Base-by-base conservation (phyloP, 2,113 vertebrate genomes). In the Ciconia boyciana region DNA sequence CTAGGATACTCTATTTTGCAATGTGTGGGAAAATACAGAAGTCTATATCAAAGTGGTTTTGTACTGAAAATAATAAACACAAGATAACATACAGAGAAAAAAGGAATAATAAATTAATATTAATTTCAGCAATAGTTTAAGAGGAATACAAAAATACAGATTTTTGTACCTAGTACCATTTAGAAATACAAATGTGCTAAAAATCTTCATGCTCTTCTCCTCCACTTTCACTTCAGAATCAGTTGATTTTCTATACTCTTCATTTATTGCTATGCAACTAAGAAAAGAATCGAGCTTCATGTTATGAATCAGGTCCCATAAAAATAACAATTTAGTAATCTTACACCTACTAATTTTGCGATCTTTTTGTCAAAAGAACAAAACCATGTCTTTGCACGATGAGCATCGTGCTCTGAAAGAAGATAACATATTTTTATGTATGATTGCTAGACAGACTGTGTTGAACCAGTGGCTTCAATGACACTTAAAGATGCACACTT, bases 311-410 rank as follows among this genome's bases (percentile, higher is more conserved):
- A 94, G 79, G 13, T 21, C 29, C 36, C 29, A 54, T 26, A 84
- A 94, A 89, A 96, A 87, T 82, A 96, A 81, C 28, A 90, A 76
- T 93, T 96, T 80, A 69, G 39, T 80, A 79, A 90, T 58, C 2
- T 0, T 60, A 77, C 54, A 76, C 70, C 90, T 93, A 72, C 31
- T 90, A 46, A 90, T 95, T 93, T 72, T 85, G 46, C 36, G 44
- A 82, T 75, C 26, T 76, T 88, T 90, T 69, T 87, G 41, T 87
- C 84, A 91, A 39, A 83, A 80, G 80, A 92, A 86, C 83, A 87
- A 89, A 97, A 88, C 16, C 28, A 36, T 14, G 16, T 83, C 65
- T 87, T 70, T 72, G 70, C 82, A 31, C 61, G n/a, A 84, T 0
- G 4, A 91, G 48, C 9, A 2, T 49, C 46, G 72, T 43, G 20